Percentiles rank a stretch among this genome's conserved stretches.
These are phyloP conservation scores for Aphis craccivora DNA, from an alignment of 1,140 invertebrate species.

Conservation along the genomic window DNA sequence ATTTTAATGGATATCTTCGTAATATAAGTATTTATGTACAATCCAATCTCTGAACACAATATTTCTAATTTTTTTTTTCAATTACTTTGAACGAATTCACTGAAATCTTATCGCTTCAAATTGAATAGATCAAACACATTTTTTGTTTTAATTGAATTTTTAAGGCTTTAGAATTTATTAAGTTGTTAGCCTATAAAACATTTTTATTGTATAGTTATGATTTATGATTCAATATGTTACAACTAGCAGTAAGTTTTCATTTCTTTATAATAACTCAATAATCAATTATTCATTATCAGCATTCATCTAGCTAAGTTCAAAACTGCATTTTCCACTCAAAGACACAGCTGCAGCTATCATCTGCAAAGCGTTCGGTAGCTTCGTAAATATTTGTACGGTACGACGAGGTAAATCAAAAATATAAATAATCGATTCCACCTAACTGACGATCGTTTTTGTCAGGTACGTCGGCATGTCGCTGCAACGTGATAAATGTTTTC, in stretches of 20 bases:
- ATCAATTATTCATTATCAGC: neutral
- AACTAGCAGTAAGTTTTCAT: neutral
- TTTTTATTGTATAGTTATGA: neutral
- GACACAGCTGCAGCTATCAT: neutral
- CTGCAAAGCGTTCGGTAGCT: neutral
- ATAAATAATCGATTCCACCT: neutral
- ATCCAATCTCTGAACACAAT: neutral
- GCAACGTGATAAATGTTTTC: neutral
- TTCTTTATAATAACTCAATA: neutral
- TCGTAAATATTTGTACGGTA: neutral
- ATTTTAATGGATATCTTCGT: neutral
- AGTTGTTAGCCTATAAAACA: too few species aligned
- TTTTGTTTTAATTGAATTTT: too few species aligned
- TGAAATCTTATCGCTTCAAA: neutral
- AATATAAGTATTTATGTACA: neutral
- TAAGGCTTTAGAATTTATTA: neutral
- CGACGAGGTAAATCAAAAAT: neutral
- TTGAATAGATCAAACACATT: neutral
- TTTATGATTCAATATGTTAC: neutral
- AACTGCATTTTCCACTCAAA: neutral
- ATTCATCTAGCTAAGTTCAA: neutral
- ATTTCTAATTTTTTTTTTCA: neutral
- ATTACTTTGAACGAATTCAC: neutral
- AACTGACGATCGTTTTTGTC: neutral
- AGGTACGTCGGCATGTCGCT: neutral